Percentiles rank a stretch among this genome's conserved stretches.
phyloP scores from a whole-genome alignment of 2,113 vertebrate species.

The Ailuropoda melanoleuca region DNA sequence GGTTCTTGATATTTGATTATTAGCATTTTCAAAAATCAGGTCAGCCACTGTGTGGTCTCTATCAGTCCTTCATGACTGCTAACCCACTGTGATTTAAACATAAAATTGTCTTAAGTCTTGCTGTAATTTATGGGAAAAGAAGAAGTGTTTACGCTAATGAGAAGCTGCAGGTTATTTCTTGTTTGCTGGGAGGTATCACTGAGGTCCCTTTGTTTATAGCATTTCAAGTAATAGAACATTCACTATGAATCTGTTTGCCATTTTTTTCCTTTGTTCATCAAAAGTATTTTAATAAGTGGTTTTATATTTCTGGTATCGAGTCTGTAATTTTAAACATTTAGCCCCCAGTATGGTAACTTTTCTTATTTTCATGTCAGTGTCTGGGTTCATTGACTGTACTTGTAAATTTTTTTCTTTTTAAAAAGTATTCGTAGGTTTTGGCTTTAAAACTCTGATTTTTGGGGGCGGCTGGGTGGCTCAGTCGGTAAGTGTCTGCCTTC shows the following conservation, averaged over 20 bases:
- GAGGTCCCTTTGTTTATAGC: not conserved
- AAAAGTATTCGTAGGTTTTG: not conserved
- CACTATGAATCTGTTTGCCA: not conserved
- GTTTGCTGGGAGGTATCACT: not conserved
- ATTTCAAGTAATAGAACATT: not conserved
- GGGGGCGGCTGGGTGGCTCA: no score
- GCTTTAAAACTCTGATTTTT: not conserved
- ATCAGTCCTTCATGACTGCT: not conserved
- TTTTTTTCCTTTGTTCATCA: not conserved
- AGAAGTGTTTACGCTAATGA: not conserved
- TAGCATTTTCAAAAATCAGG: not conserved
- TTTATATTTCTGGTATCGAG: not conserved
- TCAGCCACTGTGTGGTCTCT: not conserved
- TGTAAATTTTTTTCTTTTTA: slow-evolving; percentile 7
- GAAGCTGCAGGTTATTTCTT: not conserved
- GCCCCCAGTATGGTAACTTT: not conserved
- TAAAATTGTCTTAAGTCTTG: not conserved
- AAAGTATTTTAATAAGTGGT: not conserved
- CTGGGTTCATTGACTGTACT: slow-evolving; percentile 14
- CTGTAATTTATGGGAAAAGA: not conserved
- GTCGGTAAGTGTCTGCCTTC: no score
- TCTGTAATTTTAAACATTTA: slow-evolving; percentile 14
- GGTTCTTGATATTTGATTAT: not conserved
- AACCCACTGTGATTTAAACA: not conserved
- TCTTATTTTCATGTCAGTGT: not conserved